These are phyloP conservation scores for Centrocercus urophasianus DNA, from an alignment of 2,113 vertebrate genomes.

Conservation along the genomic window DNA sequence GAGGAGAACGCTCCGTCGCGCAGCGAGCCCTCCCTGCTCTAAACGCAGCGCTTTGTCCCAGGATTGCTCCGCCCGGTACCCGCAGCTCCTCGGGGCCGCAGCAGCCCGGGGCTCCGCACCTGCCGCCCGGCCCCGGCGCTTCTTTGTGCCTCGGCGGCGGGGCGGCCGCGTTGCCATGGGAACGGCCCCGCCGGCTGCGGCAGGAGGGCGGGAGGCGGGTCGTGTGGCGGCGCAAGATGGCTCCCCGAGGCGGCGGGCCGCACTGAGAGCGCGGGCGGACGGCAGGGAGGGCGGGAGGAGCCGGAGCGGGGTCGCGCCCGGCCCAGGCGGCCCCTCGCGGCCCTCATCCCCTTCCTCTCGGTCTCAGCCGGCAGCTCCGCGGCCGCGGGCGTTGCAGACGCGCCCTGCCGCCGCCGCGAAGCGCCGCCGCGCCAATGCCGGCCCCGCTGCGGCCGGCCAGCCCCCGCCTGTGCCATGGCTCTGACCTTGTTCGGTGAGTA, in stretches of 20 bases:
- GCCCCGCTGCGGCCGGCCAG: not conserved
- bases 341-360: too few species aligned
- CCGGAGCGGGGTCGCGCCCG: too few species aligned
- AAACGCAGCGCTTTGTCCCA: not conserved
- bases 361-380: not conserved
- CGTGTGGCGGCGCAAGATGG: not conserved
- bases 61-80: accelerated
- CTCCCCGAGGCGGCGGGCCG: not conserved
- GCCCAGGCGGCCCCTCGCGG: too few species aligned
- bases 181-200: not conserved
- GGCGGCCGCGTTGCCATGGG: not conserved
- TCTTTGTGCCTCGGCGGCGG: not conserved
- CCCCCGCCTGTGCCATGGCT: not conserved
- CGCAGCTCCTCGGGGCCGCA: not conserved
- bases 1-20: too few species aligned
- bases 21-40: not conserved
- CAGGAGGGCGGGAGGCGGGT: not conserved
- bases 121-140: not conserved
- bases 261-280: not conserved
- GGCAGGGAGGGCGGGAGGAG: not conserved
- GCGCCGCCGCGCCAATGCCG: not conserved
- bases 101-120: not conserved
- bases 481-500: not conserved
- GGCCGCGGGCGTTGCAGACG: not conserved
- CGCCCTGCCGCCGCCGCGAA: not conserved